Conservation (phyloP, 2,113 vertebrate genomes). For the Carassius carassius region DNA sequence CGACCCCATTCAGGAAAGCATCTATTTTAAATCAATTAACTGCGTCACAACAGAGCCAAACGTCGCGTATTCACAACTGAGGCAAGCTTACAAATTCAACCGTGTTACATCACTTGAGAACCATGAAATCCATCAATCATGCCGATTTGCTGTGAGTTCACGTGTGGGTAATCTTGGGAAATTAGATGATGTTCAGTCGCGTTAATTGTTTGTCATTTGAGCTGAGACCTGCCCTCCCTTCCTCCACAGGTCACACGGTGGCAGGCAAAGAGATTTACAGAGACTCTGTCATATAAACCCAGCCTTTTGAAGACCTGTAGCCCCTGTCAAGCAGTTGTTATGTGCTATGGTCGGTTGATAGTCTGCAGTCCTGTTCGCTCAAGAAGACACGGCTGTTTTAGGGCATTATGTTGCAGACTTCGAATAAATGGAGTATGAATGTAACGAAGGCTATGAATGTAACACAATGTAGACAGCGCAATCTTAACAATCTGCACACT, state of each 20-base stretch:
- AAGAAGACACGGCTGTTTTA: neutral
- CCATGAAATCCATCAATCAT: constrained; percentile 39
- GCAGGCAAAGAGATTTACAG: neutral
- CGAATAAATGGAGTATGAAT: neutral
- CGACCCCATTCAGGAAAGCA: constrained; percentile 35
- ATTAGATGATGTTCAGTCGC: constrained; percentile 31
- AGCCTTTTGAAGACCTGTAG: constrained; percentile 5
- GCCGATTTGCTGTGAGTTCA: neutral
- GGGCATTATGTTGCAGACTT: neutral
- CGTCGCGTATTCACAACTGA: constrained; percentile 1
- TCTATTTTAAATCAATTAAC: constrained; percentile 50
- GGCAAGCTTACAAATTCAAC: constrained; percentile 1
- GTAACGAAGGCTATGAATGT: neutral
- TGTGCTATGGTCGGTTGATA: neutral
- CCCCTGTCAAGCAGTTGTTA: constrained; percentile 15
- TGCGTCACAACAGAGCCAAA: constrained; percentile 44
- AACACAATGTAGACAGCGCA: no score
- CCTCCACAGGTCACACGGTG: neutral
- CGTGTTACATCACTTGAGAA: constrained; percentile 16
- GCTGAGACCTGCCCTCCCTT: constrained; percentile 15
- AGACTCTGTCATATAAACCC: neutral
- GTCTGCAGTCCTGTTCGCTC: neutral
- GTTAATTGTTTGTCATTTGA: constrained; percentile 38
- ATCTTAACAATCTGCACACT: no score
- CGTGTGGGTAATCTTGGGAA: constrained; percentile 35